These are phyloP conservation scores for Acanthosepion lycidas DNA, from an alignment of 2,888 invertebrate genomes.

Conservation along the genomic window DNA sequence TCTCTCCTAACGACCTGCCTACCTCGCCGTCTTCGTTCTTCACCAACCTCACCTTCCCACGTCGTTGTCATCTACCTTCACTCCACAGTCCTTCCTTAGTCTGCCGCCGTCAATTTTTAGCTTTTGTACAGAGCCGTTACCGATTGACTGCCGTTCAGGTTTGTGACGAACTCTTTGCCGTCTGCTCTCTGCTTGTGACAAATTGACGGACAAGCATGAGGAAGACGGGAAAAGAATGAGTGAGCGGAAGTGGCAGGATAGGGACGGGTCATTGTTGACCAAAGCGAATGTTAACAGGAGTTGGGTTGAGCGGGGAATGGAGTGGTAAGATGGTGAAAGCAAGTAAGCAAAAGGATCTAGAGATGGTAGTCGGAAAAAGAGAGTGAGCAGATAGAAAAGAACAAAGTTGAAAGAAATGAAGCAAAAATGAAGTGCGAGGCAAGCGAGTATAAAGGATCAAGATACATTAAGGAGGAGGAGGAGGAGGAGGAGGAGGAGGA, in stretches of 20 bases:
- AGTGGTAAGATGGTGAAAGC: background rate
- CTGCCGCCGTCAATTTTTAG: background rate
- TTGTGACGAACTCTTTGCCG: slow-evolving; percentile 8
- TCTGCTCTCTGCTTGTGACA: slow-evolving; percentile 16
- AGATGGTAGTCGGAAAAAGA: background rate
- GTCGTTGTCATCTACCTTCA: background rate
- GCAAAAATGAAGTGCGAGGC: background rate
- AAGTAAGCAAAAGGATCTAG: background rate
- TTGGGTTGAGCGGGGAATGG: background rate
- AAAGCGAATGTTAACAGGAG: no score
- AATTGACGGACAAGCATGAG: background rate
- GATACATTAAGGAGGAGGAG: background rate
- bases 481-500: background rate
- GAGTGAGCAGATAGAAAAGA: background rate
- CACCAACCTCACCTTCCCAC: background rate
- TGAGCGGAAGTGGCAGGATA: background rate
- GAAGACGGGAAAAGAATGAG: background rate
- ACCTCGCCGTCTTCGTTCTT: background rate
- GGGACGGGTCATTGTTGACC: no score
- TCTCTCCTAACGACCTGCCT: background rate
- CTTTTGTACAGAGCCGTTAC: background rate
- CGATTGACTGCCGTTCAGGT: background rate
- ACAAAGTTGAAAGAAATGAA: background rate
- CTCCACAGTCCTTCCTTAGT: background rate
- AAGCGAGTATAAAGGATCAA: background rate